A percentile compares a stretch with the other conserved stretches of the same genome.
phyloP scores from a whole-genome alignment of 2,888 invertebrate genomes.

The Hemaris fuciformis region DNA sequence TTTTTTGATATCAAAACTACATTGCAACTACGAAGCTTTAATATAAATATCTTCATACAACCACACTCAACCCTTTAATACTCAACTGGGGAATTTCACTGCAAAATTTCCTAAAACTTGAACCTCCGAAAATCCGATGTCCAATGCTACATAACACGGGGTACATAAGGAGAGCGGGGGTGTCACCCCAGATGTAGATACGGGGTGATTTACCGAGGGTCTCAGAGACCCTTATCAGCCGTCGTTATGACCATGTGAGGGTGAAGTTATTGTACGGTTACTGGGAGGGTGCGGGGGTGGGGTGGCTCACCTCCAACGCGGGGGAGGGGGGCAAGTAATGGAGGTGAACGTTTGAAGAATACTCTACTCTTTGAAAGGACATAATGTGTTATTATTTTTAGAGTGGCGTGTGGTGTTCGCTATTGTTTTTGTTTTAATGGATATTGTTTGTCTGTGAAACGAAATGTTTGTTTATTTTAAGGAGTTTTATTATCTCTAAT shows the following conservation, averaged over 20 bases:
- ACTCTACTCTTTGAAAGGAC: conserved; percentile 66
- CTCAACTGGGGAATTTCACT: too few species aligned
- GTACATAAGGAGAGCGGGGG: conserved; percentile 62
- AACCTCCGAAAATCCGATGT: conserved; percentile 45
- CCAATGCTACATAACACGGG: conserved; percentile 44
- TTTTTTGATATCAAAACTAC: background rate
- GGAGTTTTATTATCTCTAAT: too few species aligned
- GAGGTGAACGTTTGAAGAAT: conserved; percentile 56
- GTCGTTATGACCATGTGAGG: conserved; percentile 82
- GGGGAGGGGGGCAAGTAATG: conserved; percentile 40
- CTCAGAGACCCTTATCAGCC: conserved; percentile 77
- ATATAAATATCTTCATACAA: background rate
- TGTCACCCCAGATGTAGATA: conserved; percentile 67
- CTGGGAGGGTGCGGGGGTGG: conserved; percentile 39
- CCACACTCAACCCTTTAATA: background rate
- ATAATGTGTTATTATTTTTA: conserved; percentile 77
- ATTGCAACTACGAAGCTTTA: background rate
- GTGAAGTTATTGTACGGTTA: conserved; percentile 69
- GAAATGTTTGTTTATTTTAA: background rate
- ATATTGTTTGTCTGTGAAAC: background rate
- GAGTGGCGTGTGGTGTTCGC: conserved; percentile 27
- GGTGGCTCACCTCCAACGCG: conserved; percentile 35
- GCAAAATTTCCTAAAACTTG: background rate
- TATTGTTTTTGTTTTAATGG: conserved; percentile 7
- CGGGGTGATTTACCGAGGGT: conserved; percentile 78